Base-by-base conservation (phyloP, 2,888 invertebrate species). In the Sarcophaga subvicina region DNA sequence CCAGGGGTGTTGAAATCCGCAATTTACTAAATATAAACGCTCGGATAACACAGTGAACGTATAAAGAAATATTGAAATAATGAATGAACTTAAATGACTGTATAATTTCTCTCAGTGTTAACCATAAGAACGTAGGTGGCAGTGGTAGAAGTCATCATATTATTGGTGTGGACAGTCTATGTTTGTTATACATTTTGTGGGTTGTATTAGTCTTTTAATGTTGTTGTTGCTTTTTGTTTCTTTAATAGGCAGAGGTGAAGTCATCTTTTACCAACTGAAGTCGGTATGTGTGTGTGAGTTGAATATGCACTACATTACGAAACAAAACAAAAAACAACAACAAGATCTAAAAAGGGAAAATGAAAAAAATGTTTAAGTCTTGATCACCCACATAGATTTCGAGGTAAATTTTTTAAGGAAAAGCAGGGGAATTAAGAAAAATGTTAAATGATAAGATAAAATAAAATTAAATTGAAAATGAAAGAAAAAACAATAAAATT, bases 221-320 rank as follows among this genome's bases (percentile, higher is more conserved):
- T 37, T 37, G 10, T 37, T 37, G 37, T 37, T 37, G 37, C 0
- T 64, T 25, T 66, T 47, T 63, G 54, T 37, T n/a, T 67, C 78
- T 78, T 67, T 80, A 80, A 83, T 60, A 70, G 69, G 70, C 78
- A 78, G 78, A 83, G 80, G 78, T 87, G 86, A 87, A 84, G 86
- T 87, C 83, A 87, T 81, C 83, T 67, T 20, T 67, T 76, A 72
- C 62, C 72, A 83, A 71, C 69, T 37, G 37, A 37, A 37, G 11
- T 45, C 27, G 20, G n/a, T 66, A 76, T 11, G 6, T 67, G 37
- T 37, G n/a, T 49, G 22, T 64, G 49, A 37, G 64, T 47, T 60
- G 25, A 37, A 67, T 66, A 69, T 71, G 25, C 63, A 83, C 45
- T 37, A 73, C n/a, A 63, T 47, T 60, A 67, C 37, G 17, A 27